Base-by-base conservation (phyloP, 2,888 invertebrate species). In the Syritta pipiens region DNA sequence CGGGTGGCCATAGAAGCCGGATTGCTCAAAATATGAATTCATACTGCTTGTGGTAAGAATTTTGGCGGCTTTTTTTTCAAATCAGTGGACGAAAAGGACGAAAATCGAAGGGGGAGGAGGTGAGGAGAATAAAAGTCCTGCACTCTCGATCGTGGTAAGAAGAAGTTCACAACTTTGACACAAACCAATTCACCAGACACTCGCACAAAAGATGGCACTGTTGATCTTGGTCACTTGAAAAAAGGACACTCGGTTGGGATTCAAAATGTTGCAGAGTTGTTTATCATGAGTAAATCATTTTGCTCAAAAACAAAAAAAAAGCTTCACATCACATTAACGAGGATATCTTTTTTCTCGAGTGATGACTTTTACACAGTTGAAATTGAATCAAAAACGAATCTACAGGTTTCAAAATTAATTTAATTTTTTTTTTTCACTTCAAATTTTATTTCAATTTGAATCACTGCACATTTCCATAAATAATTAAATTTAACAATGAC, bases 1-100 rank as follows among this genome's bases (percentile, higher is more conserved):
- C 88, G 96, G 96, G 90, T 96, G 96, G 87, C 96, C 96, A 91
- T 97, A 97, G 91, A 97, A 97, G 90, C 96, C 96, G 90, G 95
- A 94, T 91, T 97, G 97, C 91, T 97, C 97, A 90, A 97, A 97
- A 90, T 97, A 97, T 89, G 96, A 96, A 94, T 96, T 97, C 97
- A 97, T 97, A 81, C 84, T 88, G 87, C 84, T 86, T 74, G 86
- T 85, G 86, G 88, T 87, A 83, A 88, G 87, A 88, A 89, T 89
- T 86, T 88, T 89, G 88, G 86, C 88, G 87, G 86, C 82, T 87
- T 84, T 82, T 82, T 71, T 32, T 17, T 14, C 32, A 57, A 62
- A 69, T 19, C 74, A 49, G 46, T 37, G 22, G 40, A 20, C 32
- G 37, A 26, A 14, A 14, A 28, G 26, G 60, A 42, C 6, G 24